Evolutionary conservation across 1,140 invertebrate species (phyloP).

Genomic region (Odontomachus brunneus): DNA sequence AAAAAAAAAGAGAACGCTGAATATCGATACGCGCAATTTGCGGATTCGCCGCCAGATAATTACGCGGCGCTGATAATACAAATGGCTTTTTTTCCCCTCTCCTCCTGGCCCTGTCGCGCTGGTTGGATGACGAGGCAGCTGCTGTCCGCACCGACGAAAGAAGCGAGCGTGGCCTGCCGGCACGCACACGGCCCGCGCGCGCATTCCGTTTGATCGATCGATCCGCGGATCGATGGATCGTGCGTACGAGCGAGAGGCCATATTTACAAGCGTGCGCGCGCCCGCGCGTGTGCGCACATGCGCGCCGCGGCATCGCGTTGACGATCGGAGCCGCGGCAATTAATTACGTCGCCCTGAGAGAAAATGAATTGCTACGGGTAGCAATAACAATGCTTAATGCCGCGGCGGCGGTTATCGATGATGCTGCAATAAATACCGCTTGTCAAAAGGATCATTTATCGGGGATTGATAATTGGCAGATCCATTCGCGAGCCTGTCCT

Average conservation of each 20-base stretch:
- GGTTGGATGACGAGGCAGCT: constrained; percentile 65
- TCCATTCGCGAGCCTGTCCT: constrained; percentile 47
- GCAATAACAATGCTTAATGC: constrained; percentile 70
- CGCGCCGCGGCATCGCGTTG: constrained; percentile 54
- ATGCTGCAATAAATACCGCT: constrained; percentile 70
- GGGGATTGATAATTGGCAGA: constrained; percentile 67
- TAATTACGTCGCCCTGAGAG: constrained; percentile 67
- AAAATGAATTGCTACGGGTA: constrained; percentile 67
- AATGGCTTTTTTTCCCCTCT: constrained; percentile 46
- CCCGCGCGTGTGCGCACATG: constrained; percentile 8
- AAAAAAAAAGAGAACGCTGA: constrained; percentile 17
- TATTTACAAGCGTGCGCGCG: constrained; percentile 55
- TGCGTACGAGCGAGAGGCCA: constrained; percentile 53
- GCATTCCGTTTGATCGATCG: constrained; percentile 70
- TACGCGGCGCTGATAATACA: constrained; percentile 61
- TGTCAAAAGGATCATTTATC: constrained; percentile 68
- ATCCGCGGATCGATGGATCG: constrained; percentile 70
- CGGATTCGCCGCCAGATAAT: constrained; percentile 53
- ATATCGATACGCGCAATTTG: constrained; percentile 67
- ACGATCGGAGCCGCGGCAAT: constrained; percentile 62
- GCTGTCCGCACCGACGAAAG: constrained; percentile 41
- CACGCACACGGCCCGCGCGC: constrained; percentile 56
- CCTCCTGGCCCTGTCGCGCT: not conserved
- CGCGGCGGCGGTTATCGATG: constrained; percentile 65
- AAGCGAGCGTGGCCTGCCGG: constrained; percentile 53